Conservation (phyloP, 2,797 vertebrate genomes). For the Aratinga solstitialis region DNA sequence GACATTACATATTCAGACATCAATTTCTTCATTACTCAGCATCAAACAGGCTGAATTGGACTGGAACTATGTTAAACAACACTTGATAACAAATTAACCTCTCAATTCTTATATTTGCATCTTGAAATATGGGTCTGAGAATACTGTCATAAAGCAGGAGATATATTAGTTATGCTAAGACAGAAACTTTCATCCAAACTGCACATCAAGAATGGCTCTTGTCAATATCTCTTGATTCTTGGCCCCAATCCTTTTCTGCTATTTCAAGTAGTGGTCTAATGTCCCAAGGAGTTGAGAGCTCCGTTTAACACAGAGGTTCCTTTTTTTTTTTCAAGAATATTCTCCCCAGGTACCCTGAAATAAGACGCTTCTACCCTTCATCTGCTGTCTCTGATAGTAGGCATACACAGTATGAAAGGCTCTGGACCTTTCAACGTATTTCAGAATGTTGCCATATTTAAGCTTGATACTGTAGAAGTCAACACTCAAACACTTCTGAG, state of each 20-base stretch:
- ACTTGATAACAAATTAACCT: neutral
- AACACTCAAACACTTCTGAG: neutral
- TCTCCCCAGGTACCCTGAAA: neutral
- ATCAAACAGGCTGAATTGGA: neutral
- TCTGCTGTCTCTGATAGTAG: neutral
- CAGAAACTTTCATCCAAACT: neutral
- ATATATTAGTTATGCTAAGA: neutral
- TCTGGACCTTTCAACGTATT: neutral
- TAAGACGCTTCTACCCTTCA: neutral
- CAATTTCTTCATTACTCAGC: neutral
- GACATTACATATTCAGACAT: neutral
- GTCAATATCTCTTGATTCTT: neutral
- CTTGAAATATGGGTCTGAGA: neutral
- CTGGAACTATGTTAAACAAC: neutral
- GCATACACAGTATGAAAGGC: neutral
- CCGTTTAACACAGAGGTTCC: neutral
- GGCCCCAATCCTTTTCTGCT: neutral
- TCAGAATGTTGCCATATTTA: neutral
- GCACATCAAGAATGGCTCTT: neutral
- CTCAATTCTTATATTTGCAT: neutral
- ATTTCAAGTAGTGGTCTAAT: neutral
- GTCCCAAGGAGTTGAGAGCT: neutral
- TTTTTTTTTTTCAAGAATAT: neutral
- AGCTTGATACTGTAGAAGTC: neutral
- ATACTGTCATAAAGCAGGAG: neutral